Evolutionary conservation across 2,797 vertebrate genomes (phyloP).

Genomic region (Gymnodraco acuticeps): DNA sequence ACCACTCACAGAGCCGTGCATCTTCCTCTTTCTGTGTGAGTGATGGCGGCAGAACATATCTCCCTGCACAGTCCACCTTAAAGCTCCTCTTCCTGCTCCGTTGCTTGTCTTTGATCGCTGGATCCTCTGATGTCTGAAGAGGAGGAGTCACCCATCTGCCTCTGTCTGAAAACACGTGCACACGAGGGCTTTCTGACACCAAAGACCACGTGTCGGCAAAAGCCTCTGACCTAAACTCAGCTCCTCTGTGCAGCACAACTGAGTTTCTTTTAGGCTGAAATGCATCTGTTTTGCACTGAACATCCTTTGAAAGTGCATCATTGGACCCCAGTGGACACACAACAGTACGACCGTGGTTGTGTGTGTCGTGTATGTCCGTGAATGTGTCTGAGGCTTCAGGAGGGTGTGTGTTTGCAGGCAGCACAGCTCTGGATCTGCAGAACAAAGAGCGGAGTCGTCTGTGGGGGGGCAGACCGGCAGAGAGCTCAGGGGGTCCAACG

Average conservation of each 20-base stretch:
- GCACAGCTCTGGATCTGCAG: constrained; percentile 52
- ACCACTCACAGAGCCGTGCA: constrained; percentile 52
- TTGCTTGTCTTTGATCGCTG: constrained; percentile 26
- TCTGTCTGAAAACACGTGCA: constrained; percentile 15
- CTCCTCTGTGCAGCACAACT: neutral
- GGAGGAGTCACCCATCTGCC: constrained; percentile 40
- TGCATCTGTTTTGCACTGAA: neutral
- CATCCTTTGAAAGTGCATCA: constrained; percentile 11
- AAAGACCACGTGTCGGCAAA: constrained; percentile 9
- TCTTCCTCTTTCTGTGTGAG: constrained; percentile 25
- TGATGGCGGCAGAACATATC: constrained; percentile 18
- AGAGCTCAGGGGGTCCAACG: constrained; percentile 47
- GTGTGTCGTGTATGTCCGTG: constrained; percentile 24
- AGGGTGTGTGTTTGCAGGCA: constrained; percentile 43
- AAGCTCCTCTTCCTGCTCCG: constrained; percentile 44
- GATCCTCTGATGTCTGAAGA: constrained; percentile 41
- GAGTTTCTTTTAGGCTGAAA: constrained; percentile 14
- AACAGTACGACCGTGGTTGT: neutral
- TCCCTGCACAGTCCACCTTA: constrained; percentile 21
- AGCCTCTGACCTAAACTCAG: constrained; percentile 8
- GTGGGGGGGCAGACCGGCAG: constrained; percentile 65
- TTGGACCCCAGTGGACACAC: neutral
- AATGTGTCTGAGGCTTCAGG: constrained; percentile 4
- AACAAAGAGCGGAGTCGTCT: constrained; percentile 66
- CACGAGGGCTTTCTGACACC: neutral